These are phyloP conservation scores for Okapia johnstoni DNA, from an alignment of 2,113 vertebrate species.

Conservation along the genomic window DNA sequence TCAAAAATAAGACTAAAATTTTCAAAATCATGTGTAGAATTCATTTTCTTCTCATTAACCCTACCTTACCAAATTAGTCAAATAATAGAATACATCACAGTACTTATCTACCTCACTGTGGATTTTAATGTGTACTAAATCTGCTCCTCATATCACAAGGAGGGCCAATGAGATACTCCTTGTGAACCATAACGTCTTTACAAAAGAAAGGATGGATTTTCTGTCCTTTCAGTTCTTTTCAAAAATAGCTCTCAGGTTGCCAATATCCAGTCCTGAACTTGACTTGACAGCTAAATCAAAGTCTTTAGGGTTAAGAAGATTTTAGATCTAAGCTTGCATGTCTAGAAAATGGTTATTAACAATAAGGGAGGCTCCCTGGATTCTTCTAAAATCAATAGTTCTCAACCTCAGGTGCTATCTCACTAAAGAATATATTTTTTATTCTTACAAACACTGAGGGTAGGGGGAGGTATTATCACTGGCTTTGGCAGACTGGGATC, in stretches of 20 bases:
- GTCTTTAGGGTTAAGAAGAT: background rate
- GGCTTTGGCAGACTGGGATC: background rate
- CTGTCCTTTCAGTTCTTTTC: background rate
- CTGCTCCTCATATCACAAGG: background rate
- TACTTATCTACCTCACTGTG: background rate
- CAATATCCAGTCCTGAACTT: background rate
- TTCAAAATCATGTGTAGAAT: constrained; percentile 18
- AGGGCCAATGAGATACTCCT: background rate
- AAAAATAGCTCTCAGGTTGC: background rate
- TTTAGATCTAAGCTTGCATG: background rate
- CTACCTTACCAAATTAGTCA: background rate
- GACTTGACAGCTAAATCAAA: background rate
- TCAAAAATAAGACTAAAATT: background rate
- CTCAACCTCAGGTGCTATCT: background rate
- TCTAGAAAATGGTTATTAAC: background rate
- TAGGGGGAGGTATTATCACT: background rate
- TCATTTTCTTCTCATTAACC: constrained; percentile 30
- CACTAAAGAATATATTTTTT: background rate
- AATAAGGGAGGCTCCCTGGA: background rate
- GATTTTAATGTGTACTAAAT: background rate
- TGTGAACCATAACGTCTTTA: background rate
- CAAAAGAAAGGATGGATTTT: background rate
- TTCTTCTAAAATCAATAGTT: background rate
- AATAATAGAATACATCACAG: background rate
- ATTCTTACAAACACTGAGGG: background rate